Conservation (phyloP, 2,113 vertebrate species). For the Varanus komodoensis region DNA sequence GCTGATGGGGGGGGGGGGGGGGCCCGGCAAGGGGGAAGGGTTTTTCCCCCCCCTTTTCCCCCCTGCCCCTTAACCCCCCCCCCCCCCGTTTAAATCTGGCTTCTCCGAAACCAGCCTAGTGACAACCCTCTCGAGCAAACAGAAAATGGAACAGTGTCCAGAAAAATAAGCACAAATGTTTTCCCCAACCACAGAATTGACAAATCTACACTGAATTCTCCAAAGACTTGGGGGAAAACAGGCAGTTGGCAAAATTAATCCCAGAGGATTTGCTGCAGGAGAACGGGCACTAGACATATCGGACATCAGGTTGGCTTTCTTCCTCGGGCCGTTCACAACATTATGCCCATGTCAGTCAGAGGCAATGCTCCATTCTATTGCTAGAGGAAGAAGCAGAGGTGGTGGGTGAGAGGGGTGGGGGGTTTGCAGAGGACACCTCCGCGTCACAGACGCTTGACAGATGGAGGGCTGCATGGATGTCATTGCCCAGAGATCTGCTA, state of each 20-base stretch:
- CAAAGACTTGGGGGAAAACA: not conserved
- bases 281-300: not conserved
- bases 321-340: not conserved
- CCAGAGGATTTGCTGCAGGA: not conserved
- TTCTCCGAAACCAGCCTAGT: not conserved
- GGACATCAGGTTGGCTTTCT: not conserved
- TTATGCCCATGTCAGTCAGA: not conserved
- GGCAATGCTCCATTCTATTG: not conserved
- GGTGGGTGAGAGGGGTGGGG: not conserved
- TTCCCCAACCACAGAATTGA: not conserved
- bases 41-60: too few species aligned
- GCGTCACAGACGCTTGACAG: conserved; percentile 2
- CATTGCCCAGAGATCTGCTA: conserved; percentile 12
- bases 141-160: not conserved
- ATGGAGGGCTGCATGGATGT: conserved; percentile 11
- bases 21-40: not conserved
- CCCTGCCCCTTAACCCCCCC: too few species aligned
- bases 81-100: not conserved
- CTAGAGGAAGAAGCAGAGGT: not conserved
- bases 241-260: not conserved
- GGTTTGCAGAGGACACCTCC: not conserved
- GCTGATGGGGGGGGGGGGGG: not conserved
- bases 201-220: not conserved
- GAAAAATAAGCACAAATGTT: not conserved
- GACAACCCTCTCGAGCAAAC: not conserved